Evolutionary conservation across 2,797 vertebrate species (phyloP), one percentile per base, ranked within the genome.

Genomic region (Rhinoraja longicauda): DNA sequence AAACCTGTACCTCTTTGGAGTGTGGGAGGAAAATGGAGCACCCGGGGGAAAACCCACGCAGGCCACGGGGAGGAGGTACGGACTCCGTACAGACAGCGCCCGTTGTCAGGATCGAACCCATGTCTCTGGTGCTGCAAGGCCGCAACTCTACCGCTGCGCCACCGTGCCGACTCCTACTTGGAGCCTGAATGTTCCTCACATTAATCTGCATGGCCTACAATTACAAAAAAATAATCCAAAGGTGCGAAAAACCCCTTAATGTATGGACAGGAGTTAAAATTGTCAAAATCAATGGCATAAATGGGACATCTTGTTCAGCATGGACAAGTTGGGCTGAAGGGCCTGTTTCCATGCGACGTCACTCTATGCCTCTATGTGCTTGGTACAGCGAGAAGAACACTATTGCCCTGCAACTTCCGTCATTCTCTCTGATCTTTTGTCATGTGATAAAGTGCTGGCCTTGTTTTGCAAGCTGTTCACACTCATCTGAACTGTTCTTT

Each of bases 361-460:
- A 45, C 2, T 45, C 39, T 45, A 45, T 45, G 45, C 2, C 45
- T 88, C 84, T 21, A 32, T 67, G 29, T 88, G n/a, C 59, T 88
- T 88, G 84, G 59, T 32, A n/a, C n/a, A 9, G n/a, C 59, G 32
- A 62, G 59, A 88, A 32, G 59, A 17, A 67, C 17, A 32, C 17
- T 36, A 88, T n/a, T 64, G 13, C 84, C 62, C 84, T 64, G 59
- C 59, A 88, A 88, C 84, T 88, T 88, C 67, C 19, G 67, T 88
- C n/a, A 19, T 88, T 88, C n/a, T 67, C 84, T 88, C 45, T 15
- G 59, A 88, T 64, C 62, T 88, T 21, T 21, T 59, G 88, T 88
- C 6, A 15, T 32, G 32, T 36, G n/a, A 64, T 88, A 62, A 88
- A 64, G 62, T 64, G 64, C 84, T 88, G 59, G 15, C 62, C 84